phyloP scores from a whole-genome alignment of 2,888 invertebrate species.

The Agonopterix heracliana region DNA sequence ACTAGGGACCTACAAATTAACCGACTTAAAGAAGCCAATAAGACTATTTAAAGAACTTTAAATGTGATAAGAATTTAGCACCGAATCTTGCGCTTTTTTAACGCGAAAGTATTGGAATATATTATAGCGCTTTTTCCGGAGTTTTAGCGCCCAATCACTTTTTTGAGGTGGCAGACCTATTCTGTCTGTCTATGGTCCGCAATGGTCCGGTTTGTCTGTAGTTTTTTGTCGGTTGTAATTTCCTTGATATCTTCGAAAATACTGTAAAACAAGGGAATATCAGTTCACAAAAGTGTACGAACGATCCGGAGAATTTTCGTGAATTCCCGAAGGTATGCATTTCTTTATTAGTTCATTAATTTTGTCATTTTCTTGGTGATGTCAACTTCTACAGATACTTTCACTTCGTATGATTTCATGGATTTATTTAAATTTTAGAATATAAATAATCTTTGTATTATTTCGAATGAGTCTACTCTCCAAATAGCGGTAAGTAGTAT shows the following conservation, averaged over 20 bases:
- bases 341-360: conserved; percentile 20
- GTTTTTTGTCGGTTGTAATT: conserved; percentile 12
- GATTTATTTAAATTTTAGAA: neutral
- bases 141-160: too few relatives aligned
- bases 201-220: neutral
- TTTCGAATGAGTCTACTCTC: too few relatives aligned
- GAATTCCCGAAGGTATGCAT: conserved; percentile 23
- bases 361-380: conserved; percentile 34
- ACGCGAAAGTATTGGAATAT: too few relatives aligned
- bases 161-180: too few relatives aligned
- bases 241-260: conserved; percentile 7
- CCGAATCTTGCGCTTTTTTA: too few relatives aligned
- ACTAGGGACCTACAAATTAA: too few relatives aligned
- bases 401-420: conserved; percentile 29
- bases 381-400: conserved; percentile 45
- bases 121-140: too few relatives aligned
- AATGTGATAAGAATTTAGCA: too few relatives aligned
- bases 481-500: too few relatives aligned
- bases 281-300: neutral
- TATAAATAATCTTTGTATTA: too few relatives aligned
- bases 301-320: conserved; percentile 1
- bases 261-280: conserved; percentile 4
- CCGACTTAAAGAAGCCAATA: too few relatives aligned
- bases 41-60: too few relatives aligned
- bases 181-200: neutral